phyloP scores from a whole-genome alignment of 1,140 invertebrate species.

The Stegodyphus mimosarum region DNA sequence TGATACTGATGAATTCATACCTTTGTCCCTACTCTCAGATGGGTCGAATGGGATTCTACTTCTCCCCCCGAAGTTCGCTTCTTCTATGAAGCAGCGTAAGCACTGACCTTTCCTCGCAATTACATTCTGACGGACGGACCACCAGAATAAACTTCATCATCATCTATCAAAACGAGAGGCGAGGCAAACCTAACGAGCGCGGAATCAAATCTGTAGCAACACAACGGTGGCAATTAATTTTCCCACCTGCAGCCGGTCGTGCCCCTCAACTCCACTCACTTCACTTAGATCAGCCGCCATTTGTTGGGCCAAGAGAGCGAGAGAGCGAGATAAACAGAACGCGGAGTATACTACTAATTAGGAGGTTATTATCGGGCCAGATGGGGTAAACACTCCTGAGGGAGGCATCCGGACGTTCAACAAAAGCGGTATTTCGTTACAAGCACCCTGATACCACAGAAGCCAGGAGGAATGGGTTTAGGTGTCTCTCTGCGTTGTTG shows the following conservation, averaged over 20 bases:
- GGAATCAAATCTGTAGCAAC: conserved; percentile 39
- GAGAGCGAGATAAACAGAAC: conserved; percentile 28
- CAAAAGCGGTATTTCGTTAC: too few relatives aligned
- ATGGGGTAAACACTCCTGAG: conserved; percentile 45
- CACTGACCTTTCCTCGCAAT: too few relatives aligned
- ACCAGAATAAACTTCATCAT: background rate
- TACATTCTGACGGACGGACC: too few relatives aligned
- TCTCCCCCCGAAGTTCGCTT: too few relatives aligned
- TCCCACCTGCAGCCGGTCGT: conserved; percentile 29
- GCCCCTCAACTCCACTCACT: conserved; percentile 30
- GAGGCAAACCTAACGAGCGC: conserved; percentile 21
- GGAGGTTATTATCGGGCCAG: conserved; percentile 40
- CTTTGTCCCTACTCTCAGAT: too few relatives aligned
- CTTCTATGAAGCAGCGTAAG: too few relatives aligned
- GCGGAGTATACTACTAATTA: background rate
- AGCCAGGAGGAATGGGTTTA: too few relatives aligned
- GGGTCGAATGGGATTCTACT: too few relatives aligned
- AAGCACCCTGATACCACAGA: too few relatives aligned
- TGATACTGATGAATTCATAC: too few relatives aligned
- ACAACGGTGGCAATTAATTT: conserved; percentile 38
- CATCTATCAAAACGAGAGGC: conserved; percentile 32
- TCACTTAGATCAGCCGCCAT: conserved; percentile 2
- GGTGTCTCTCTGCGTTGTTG: too few relatives aligned
- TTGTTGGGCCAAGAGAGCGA: background rate
- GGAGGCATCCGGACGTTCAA: background rate